Evolutionary conservation across 2,797 vertebrate species (phyloP), one percentile per base, ranked within the genome.

Genomic region (Iguana delicatissima): DNA sequence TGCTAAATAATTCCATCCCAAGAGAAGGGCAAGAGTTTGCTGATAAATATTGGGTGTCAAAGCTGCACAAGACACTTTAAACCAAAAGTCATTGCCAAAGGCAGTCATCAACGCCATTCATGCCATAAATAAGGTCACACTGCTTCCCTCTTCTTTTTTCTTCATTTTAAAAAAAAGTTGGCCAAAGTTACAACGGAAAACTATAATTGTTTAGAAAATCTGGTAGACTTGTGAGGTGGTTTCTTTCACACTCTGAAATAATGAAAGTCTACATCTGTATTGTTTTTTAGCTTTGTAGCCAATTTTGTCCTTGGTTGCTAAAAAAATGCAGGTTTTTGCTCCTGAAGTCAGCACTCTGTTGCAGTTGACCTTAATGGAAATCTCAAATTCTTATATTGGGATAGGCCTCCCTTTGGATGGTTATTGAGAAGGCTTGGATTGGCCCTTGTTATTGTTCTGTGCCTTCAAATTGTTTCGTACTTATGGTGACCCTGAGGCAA

Each of bases 131-230:
- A 89, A 32, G 52, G 69, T 76, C 64, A 69, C 59, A 80, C 69
- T n/a, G 10, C 67, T 86, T 89, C 35, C 79, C 26, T 86, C 79
- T 52, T 90, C 64, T 80, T 91, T 81, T 86, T 89, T 69, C 9
- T 32, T 62, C 4, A 20, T 22, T 62, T 62, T 29, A 73, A 5
- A 24, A 82, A 81, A 50, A 50, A 79, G 22, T 46, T 50, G 22
- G 32, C 29, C 35, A 73, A 29, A 18, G 13, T 59, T 46, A 62
- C 46, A 35, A 73, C 64, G 42, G 38, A 73, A 35, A 81, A 67
- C 20, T 93, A 91, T 79, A 90, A 50, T 90, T 59, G 0, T 29
- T 35, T 29, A 32, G 72, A 79, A 20, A 82, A 0, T 84, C 32
- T 76, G 89, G 91, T 50, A 26, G 38, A 80, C n/a, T 91, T 89